Evolutionary conservation across 2,113 vertebrate genomes (phyloP).

Genomic region (Eptesicus fuscus): DNA sequence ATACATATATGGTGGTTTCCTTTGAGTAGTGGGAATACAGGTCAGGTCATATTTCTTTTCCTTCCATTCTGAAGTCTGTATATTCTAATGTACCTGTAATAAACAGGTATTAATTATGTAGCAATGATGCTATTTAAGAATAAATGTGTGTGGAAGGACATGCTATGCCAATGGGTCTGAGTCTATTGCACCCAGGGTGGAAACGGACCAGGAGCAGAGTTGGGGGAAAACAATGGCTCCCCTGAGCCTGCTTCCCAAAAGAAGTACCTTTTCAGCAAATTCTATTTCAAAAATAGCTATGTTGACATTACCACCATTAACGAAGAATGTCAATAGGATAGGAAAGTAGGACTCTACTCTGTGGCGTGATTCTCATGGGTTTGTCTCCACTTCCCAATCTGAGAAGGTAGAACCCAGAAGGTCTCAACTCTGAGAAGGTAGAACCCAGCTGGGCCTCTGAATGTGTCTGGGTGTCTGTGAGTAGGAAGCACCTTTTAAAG

Average conservation of each 20-base stretch:
- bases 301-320: background rate
- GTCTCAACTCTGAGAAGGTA: no score
- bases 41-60: background rate
- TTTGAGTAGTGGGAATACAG: background rate
- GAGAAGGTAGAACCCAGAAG: background rate
- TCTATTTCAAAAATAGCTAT: background rate
- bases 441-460: background rate
- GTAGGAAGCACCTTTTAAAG: background rate
- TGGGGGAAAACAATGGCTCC: background rate
- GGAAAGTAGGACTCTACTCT: background rate
- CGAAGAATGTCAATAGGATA: background rate
- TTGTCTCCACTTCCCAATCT: background rate
- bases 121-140: background rate
- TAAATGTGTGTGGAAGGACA: background rate
- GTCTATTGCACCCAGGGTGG: background rate
- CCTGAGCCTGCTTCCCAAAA: background rate
- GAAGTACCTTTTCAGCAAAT: background rate
- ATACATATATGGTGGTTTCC: background rate
- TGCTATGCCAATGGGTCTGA: background rate
- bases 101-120: background rate
- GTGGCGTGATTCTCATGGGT: background rate
- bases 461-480: background rate
- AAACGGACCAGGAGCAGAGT: background rate
- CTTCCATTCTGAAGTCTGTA: background rate
- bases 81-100: background rate